Conservation (phyloP, 2,797 vertebrate genomes). For the Agapornis canus region DNA sequence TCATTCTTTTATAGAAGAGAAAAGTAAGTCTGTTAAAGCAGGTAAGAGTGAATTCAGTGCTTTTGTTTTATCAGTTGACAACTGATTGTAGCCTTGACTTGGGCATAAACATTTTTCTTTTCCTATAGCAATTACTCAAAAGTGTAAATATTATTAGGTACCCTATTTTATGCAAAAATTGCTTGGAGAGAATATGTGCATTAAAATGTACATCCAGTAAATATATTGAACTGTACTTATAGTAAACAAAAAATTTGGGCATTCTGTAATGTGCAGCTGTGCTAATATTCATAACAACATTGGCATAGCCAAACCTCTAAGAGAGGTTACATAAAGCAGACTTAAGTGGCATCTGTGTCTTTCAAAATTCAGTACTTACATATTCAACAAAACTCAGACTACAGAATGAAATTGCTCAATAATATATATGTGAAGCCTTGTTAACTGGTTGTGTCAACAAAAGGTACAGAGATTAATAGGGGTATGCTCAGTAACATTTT, state of each 20-base stretch:
- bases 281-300: background rate
- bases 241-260: background rate
- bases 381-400: background rate
- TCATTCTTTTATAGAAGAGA: background rate
- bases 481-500: background rate
- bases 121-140: background rate
- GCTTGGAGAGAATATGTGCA: background rate
- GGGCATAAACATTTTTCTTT: background rate
- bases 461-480: background rate
- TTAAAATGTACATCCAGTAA: background rate
- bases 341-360: background rate
- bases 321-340: background rate
- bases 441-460: background rate
- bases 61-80: background rate
- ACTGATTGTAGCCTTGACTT: background rate
- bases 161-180: background rate
- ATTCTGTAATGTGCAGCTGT: background rate
- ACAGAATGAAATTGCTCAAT: background rate
- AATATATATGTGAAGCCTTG: background rate
- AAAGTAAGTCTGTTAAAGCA: background rate
- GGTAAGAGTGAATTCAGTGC: background rate
- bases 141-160: background rate
- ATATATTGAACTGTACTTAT: background rate
- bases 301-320: background rate
- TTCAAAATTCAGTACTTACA: background rate